A percentile compares a stretch with the other conserved stretches of the same genome.
These are phyloP conservation scores for Marmota flaviventris DNA, from an alignment of 2,113 vertebrate species.

Conservation along the genomic window DNA sequence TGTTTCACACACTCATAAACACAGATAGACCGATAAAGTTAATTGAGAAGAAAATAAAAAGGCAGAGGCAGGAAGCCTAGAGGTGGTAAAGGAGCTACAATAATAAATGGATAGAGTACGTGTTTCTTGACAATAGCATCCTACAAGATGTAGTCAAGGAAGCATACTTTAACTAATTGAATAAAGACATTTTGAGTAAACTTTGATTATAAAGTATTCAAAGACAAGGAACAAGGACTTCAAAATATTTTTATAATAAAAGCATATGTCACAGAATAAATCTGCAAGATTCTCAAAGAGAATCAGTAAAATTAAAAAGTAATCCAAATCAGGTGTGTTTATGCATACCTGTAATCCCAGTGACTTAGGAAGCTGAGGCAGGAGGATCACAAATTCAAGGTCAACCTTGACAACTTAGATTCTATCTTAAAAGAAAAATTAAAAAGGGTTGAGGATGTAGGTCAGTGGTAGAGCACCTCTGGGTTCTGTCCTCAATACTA, in stretches of 20 bases:
- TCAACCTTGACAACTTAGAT: too few species aligned
- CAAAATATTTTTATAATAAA: constrained; percentile 24
- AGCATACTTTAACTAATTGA: not conserved
- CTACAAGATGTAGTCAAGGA: not conserved
- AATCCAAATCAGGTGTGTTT: too few species aligned
- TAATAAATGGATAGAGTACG: not conserved
- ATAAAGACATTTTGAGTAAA: not conserved
- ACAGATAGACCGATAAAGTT: not conserved
- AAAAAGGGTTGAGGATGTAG: too few species aligned
- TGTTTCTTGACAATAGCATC: not conserved
- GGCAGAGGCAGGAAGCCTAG: not conserved
- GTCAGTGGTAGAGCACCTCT: too few species aligned
- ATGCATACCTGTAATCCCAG: too few species aligned
- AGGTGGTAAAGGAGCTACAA: not conserved
- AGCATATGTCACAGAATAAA: not conserved
- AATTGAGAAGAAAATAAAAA: not conserved
- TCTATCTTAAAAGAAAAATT: too few species aligned
- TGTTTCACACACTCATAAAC: not conserved
- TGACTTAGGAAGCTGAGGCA: too few species aligned
- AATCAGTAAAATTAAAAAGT: not conserved
- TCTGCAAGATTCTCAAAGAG: not conserved
- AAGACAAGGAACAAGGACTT: not conserved
- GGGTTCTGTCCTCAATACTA: too few species aligned
- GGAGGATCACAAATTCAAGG: too few species aligned
- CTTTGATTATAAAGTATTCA: not conserved